Percentiles rank a stretch among this genome's conserved stretches.
phyloP scores from a whole-genome alignment of 2,797 vertebrate genomes.

The Loriculus beryllinus region DNA sequence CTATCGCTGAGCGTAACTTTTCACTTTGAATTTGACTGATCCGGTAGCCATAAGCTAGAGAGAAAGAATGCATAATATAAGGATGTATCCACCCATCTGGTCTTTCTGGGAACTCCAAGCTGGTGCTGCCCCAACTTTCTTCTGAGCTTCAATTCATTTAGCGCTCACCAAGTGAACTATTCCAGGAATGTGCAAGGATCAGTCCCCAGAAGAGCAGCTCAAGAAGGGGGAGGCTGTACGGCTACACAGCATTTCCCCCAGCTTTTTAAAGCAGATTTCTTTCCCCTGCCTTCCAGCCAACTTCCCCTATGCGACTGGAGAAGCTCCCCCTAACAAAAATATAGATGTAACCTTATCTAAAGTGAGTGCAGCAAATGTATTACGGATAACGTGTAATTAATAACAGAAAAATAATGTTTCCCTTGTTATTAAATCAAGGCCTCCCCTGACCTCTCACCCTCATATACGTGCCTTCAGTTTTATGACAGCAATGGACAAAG shows the following conservation, averaged over 20 bases:
- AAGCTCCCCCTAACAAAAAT: constrained; percentile 67
- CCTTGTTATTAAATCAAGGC: constrained; percentile 63
- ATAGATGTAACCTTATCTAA: constrained; percentile 76
- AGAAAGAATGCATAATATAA: neutral
- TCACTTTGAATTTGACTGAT: constrained; percentile 33
- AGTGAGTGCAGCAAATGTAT: constrained; percentile 55
- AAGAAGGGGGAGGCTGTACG: neutral
- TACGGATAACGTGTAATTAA: constrained; percentile 73
- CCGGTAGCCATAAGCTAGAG: neutral
- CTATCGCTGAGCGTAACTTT: neutral
- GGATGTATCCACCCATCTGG: neutral
- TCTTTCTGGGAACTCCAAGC: neutral
- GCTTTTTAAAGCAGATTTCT: neutral
- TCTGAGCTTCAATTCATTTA: neutral
- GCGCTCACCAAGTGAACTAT: neutral
- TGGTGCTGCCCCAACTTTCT: neutral
- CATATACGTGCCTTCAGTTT: constrained; percentile 72
- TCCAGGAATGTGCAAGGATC: constrained; percentile 61
- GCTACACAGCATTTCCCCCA: neutral
- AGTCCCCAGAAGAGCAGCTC: constrained; percentile 5
- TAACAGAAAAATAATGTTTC: constrained; percentile 77
- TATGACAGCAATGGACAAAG: constrained; percentile 62
- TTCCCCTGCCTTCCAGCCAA: neutral
- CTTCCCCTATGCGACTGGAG: neutral
- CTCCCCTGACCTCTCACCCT: constrained; percentile 69